Evolutionary conservation across 2,797 vertebrate species (phyloP).

Genomic region (Dermochelys coriacea): DNA sequence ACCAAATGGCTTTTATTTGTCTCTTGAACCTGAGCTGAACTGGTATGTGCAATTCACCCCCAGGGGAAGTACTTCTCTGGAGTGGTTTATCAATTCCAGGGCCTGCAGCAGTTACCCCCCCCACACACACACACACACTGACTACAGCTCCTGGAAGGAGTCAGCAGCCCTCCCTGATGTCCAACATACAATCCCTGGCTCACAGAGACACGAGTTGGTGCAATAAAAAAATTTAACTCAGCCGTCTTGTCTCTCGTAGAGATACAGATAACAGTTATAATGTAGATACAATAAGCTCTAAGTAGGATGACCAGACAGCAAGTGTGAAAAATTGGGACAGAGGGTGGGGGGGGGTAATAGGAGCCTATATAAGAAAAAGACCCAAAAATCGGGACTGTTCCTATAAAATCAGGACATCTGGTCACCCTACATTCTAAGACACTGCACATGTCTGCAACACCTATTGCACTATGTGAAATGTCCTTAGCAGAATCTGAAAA

Average conservation of each 20-base stretch:
- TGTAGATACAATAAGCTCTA: not conserved
- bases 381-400: too few relatives aligned
- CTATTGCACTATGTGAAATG: not conserved
- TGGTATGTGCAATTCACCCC: not conserved
- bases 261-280: not conserved
- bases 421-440: too few relatives aligned
- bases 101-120: not conserved
- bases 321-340: too few relatives aligned
- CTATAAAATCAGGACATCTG: too few relatives aligned
- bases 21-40: not conserved
- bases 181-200: not conserved
- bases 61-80: not conserved
- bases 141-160: not conserved
- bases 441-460: not conserved
- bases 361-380: too few relatives aligned
- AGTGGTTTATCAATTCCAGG: not conserved
- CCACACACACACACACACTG: too few relatives aligned
- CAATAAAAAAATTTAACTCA: not conserved
- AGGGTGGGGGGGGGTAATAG: too few relatives aligned
- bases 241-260: not conserved
- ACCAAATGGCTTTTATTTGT: not conserved
- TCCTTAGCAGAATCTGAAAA: not conserved
- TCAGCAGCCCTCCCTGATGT: not conserved
- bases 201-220: not conserved
- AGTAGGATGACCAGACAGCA: too few relatives aligned